Base-by-base conservation (phyloP, 2,113 vertebrate species). In the Callaeas wilsoni region DNA sequence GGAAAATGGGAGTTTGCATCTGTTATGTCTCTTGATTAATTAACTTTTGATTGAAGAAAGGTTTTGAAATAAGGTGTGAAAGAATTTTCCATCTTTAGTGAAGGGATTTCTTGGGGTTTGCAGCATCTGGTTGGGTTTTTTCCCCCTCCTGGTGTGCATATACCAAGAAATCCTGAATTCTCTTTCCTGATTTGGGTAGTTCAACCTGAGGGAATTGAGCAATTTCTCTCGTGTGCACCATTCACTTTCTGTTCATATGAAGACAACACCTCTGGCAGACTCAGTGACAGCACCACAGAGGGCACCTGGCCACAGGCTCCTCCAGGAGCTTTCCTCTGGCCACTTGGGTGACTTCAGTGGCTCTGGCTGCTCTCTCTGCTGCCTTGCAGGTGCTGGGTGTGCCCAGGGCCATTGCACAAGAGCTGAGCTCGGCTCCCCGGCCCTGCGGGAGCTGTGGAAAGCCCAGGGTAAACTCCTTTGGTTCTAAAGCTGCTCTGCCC, bases 1-100 rank as follows among this genome's bases (percentile, higher is more conserved):
- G 30, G 59, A 85, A 76, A 84, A 91, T 55, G 57, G 33, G 47
- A 5, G 21, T 70, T 52, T 82, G 30, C 87, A 67, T 90, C 93
- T 95, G 82, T 53, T 75, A 53, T 82, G 57, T 68, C 80, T 97
- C 89, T 91, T 44, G 25, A 82, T 85, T 96, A 70, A 60, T 95
- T 84, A 79, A 39, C 84, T 75, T 89, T 44, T 71, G 57, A 79
- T 92, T 77, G 79, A 89, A 60, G 60, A 56, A 71, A 64, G 39
- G 39, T 91, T 92, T 78, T 57, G 41, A 88, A 88, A 87, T 47
- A 49, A 79, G 18, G 16, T 67, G 8, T 93, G 59, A 81, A 86
- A 90, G 64, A 83, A 76, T 93, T 93, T 93, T 65, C 67, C 22
- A 9, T 81, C 62, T 46, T 88, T 44, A 60, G 64, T 16, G 13